Evolutionary conservation across 1,140 invertebrate species (phyloP), one percentile per base, ranked within the genome.

Genomic region (Nasonia longicornis): DNA sequence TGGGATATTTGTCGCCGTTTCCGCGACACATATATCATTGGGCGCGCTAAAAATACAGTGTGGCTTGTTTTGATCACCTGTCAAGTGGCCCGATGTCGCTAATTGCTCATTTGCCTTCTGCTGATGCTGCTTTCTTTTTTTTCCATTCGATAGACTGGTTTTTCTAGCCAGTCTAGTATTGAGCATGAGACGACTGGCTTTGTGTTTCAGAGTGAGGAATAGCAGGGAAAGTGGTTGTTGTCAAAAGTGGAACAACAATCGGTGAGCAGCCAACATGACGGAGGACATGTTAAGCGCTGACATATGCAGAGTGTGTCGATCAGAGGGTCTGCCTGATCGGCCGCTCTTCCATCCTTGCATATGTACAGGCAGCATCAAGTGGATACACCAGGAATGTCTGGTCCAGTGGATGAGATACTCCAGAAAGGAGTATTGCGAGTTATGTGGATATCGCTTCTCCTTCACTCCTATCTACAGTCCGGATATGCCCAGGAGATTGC

Each of bases 391-490:
- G 89, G 96, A 97, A 87, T 97, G 96, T 88, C 91, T 97, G 48
- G 93, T 96, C 82, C 96, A 96, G 90, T 97, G 96, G 96, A 96
- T 97, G 95, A 93, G 95, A 79, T 99, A 99, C 90, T 99, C 97
- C 69, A 94, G 97, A 80, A 99, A 99, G 92, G 98, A 99, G 91
- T 99, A 98, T 87, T 99, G 99, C 91, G 99, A 99, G 91, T 92
- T 99, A 83, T 99, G 99, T 89, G 98, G 98, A 83, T 96, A 99
- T 89, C 94, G 97, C 48, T 99, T 99, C 91, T 98, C 98, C 3
- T 99, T 99, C 88, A 98, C 97, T 87, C 98, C 98, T 80, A 99
- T 99, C 84, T 99, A 99, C 92, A 98, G 98, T 12, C 97, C 98
- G 31, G 98, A 99, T 88, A 99, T 99, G 98, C 98, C 98, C 12